Base-by-base conservation (phyloP, 2,113 vertebrate species). In the Brachyhypopomus gauderio region DNA sequence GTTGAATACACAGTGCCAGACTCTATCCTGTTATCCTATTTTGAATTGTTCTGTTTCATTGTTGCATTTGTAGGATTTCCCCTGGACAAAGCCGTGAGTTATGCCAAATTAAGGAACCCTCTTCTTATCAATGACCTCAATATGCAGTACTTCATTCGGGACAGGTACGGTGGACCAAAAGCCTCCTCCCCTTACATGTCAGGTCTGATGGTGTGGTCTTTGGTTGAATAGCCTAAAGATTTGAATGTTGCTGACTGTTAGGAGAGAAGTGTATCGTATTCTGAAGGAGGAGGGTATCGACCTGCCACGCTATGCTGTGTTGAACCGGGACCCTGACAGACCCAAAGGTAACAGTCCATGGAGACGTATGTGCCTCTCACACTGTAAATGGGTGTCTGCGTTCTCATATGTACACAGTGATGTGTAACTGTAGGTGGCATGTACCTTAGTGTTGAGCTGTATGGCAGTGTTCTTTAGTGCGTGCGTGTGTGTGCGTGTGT, bases 91-190 rank as follows among this genome's bases (percentile, higher is more conserved):
- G 97, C 97, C 3, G 96, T 98, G 83, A 95, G 96, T 88, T 99
- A 99, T 70, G 95, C 93, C 86, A 96, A 96, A 85, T 94, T 99
- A 77, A 94, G 97, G 91, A 98, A 95, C 62, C 96, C 97, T 0
- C 94, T 99, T 84, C 93, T 98, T 75, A 96, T 99, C 88, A 99
- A 99, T 41, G 97, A 99, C 87, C 94, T 99, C 86, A 95, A 97
- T 82, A 99, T 97, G 97, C 97, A 99, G 89, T 98, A 97, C 92
- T 98, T 95, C 83, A 98, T 98, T 89, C 97, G 98, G 90, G 97
- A 98, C 93, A 96, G 97, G 97, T 98, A 87, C 3, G 69, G n/a
- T n/a, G 12, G n/a, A 19, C 69, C n/a, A 64, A 22, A 58, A 19
- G 19, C 45, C 12, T 11, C 12, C 22, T 79, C 6, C 41, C 20